These are phyloP conservation scores for Capitella teleta DNA, from an alignment of 1,140 invertebrate species.

Conservation along the genomic window DNA sequence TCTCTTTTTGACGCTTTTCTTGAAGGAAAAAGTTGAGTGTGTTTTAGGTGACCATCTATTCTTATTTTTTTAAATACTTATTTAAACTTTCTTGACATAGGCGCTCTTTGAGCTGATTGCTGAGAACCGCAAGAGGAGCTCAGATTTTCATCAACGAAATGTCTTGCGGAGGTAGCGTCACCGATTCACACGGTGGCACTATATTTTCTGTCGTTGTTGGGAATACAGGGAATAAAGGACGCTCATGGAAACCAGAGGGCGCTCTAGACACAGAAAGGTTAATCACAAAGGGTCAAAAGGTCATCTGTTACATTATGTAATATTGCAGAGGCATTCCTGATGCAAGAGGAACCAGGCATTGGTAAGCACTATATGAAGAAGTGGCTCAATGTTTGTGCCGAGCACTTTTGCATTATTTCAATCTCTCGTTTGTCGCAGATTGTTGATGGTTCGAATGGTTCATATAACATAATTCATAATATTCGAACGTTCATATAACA, in stretches of 20 bases:
- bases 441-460: constrained; percentile 95
- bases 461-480: constrained; percentile 92
- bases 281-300: neutral
- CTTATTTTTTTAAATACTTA: too few species aligned
- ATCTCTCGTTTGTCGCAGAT: constrained; percentile 44
- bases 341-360: constrained; percentile 81
- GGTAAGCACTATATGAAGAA: constrained; percentile 79
- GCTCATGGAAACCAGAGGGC: constrained; percentile 89
- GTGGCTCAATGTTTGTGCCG: constrained; percentile 66
- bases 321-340: constrained; percentile 72
- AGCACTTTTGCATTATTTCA: neutral
- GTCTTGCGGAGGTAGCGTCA: constrained; percentile 63
- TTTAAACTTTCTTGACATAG: too few species aligned
- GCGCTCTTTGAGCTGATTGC: constrained; percentile 95
- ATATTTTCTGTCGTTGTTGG: constrained; percentile 47
- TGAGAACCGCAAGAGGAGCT: constrained; percentile 86
- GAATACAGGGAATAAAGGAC: constrained; percentile 99
- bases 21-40: constrained; percentile 67
- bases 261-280: constrained; percentile 75
- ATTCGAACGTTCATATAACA: constrained; percentile 93
- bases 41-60: too few species aligned
- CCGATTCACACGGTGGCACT: too few species aligned
- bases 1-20: constrained; percentile 95
- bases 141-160: constrained; percentile 96
- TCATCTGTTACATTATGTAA: neutral